Conservation (phyloP, 2,113 vertebrate genomes). For the Cryptoleucopteryx plumbea region DNA sequence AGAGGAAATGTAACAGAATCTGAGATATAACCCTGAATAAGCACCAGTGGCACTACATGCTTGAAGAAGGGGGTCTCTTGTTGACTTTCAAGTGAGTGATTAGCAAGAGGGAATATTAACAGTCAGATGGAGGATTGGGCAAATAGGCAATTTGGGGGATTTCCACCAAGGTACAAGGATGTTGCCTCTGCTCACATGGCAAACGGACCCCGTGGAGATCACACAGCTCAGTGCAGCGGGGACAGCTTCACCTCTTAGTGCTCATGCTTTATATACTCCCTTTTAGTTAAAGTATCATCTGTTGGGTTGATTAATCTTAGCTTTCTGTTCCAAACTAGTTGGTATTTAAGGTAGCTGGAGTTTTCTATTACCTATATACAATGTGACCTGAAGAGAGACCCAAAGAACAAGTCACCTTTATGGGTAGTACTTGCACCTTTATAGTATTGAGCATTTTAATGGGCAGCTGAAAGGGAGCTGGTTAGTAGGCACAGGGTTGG, state of each 20-base stretch:
- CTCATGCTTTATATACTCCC: not conserved
- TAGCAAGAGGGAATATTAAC: not conserved
- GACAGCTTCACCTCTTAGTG: not conserved
- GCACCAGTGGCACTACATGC: not conserved
- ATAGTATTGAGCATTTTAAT: not conserved
- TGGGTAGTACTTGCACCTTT: not conserved
- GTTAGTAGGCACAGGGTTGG: not conserved
- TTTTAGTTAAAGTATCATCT: not conserved
- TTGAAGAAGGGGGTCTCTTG: not conserved
- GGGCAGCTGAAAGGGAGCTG: not conserved
- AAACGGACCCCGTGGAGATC: not conserved
- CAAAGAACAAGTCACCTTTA: not conserved
- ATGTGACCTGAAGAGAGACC: not conserved
- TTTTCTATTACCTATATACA: not conserved
- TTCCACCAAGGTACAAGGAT: not conserved
- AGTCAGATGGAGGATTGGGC: not conserved
- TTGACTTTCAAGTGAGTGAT: not conserved
- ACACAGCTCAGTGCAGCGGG: not conserved
- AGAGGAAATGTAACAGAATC: not conserved
- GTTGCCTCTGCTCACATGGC: not conserved
- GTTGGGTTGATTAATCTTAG: not conserved
- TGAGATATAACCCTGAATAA: not conserved
- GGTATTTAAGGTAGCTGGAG: not conserved
- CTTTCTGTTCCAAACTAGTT: not conserved
- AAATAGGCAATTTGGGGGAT: not conserved